Evolutionary conservation across 92 coral and sea anemone genomes (phyloP), one percentile per base, ranked within the genome.

Genomic region (Ricordea florida): DNA sequence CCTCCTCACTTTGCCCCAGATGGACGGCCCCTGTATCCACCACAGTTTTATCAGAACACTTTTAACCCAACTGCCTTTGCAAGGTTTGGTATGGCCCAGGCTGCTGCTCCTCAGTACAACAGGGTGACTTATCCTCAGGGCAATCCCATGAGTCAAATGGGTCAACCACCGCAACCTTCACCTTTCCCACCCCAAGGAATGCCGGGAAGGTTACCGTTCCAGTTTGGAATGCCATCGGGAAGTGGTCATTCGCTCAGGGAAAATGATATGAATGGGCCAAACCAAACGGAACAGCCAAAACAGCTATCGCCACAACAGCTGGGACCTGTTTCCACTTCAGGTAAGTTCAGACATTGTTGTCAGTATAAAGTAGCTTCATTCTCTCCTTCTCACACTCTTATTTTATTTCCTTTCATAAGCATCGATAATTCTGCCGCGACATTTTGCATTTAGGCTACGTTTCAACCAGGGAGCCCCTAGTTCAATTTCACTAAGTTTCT

Each of bases 11-110:
- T 83, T 83, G 87, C 92, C 31, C 88, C 97, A 0, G 97, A 91
- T 49, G 97, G 97, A 0, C 80, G 90, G 4, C 93, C 97, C 6
- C 34, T 91, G 29, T 91, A 91, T 57, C 93, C 97, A 5, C 93
- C 97, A 34, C 93, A 91, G 69, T 91, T 91, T 65, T 91, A 91
- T 49, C 97, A 87, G 78, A 91, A 91, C 62, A 70, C 82, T 16
- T 91, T 83, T 38, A 91, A 80, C 57, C 84, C 72, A 22, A 93
- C 93, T 1, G 83, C 89, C 69, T 81, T 83, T 72, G 78, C 90
- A 3, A 81, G 87, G 18, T 83, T 65, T 21, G 80, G 89, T 25
- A 80, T 87, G 88, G 40, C 84, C 6, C 80, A 73, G 25, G 84
- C 83, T 14, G 72, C 74, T 1, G 92, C 85, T 13, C 85, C 76